Conservation (phyloP, 2,888 invertebrate species). For the Dione juno region DNA sequence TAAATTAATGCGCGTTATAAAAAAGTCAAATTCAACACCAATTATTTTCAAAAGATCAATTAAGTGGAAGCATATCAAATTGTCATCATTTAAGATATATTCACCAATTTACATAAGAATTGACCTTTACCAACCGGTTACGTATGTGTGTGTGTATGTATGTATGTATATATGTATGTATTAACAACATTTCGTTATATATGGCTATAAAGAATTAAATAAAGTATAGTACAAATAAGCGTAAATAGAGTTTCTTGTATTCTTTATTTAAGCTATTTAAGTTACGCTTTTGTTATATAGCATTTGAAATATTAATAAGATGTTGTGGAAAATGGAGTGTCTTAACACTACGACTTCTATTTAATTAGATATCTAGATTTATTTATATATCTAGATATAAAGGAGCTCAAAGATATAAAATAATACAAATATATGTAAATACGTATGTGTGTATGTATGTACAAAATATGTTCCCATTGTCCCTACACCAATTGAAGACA, state of each 20-base stretch:
- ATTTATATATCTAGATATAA: too few species aligned
- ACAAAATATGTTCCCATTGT: too few species aligned
- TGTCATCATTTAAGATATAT: background rate
- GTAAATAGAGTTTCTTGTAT: too few species aligned
- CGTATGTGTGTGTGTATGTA: background rate
- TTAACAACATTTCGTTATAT: background rate
- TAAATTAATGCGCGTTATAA: too few species aligned
- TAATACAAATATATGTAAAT: too few species aligned
- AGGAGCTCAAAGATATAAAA: too few species aligned
- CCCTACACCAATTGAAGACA: background rate
- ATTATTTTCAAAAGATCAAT: constrained; percentile 7
- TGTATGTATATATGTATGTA: background rate
- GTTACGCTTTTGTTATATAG: too few species aligned
- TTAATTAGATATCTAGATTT: too few species aligned
- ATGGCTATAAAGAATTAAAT: background rate
- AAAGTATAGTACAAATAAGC: too few species aligned
- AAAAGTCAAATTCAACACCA: background rate
- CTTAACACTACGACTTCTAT: background rate
- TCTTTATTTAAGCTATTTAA: too few species aligned
- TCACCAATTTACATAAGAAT: background rate
- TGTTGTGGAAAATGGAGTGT: background rate
- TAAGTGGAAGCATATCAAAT: background rate
- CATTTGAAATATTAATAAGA: too few species aligned
- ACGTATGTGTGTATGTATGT: too few species aligned
- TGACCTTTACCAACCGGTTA: constrained; percentile 4